Base-by-base conservation (phyloP, 2,797 vertebrate species). In the Malacoraja senta region DNA sequence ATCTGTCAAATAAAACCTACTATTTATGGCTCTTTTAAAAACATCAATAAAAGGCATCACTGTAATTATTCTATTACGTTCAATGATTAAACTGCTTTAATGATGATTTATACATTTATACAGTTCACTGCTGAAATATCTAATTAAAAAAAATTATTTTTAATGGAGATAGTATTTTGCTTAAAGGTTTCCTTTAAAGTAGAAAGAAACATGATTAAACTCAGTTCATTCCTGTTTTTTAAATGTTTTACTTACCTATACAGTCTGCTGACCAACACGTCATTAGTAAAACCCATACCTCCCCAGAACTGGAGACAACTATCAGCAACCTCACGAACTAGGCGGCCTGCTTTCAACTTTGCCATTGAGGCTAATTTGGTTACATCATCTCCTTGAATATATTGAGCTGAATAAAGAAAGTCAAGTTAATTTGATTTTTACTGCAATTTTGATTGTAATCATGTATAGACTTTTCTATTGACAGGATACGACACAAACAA, bases 231-330 rank as follows among this genome's bases (percentile, higher is more conserved):
- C 58, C 3, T 53, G 84, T 77, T 32, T 83, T 79, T 29, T 72
- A 74, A 74, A 72, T 21, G 29, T 78, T 0, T 29, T 63, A 74
- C 96, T 96, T 86, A 98, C 98, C 98, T 98, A 96, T 97, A 98
- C 94, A 97, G 94, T 95, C 97, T 96, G 96, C 97, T 99, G 95
- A 99, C 96, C 8, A 96, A 94, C 90, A 98, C 97, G 0, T 98
- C 97, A 29, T 94, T 98, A 94, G 97, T 98, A 96, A 96, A 98
- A 93, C 98, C 98, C 98, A 98, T 98, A 93, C 97, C 98, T 94
- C 98, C 98, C 98, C 98, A 98, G 93, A 96, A 99, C 96, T 98
- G 98, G 15, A 98, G 97, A 94, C 98, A 98, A 95, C 96, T 96
- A 93, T 98, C 98, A 0, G 95, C 93, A 86, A 98, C 7, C 79